Percentiles rank a stretch among this genome's conserved stretches.
Conservation (phyloP, 2,113 vertebrate genomes). For the Synodontis membranacea region DNA sequence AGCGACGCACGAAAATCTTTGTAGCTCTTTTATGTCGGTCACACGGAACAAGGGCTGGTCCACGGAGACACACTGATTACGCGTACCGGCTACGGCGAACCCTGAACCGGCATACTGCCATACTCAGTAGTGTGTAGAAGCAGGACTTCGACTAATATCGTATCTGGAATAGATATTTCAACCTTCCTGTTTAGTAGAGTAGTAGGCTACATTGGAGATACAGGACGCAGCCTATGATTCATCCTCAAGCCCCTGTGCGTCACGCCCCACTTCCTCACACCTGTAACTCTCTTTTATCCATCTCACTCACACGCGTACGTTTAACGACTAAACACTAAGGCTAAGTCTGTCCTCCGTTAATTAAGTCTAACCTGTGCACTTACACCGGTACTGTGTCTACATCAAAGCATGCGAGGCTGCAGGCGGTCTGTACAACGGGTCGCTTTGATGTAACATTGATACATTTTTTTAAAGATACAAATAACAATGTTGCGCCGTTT, state of each 20-base stretch:
- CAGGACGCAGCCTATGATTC: conserved; percentile 62
- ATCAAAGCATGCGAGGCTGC: not conserved
- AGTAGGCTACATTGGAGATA: not conserved
- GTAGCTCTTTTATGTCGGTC: conserved; percentile 15
- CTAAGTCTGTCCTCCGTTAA: not conserved
- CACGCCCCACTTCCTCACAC: conserved; percentile 66
- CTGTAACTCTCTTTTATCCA: conserved; percentile 61
- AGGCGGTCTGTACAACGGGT: not conserved
- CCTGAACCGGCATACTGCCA: not conserved
- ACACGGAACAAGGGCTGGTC: conserved; percentile 1
- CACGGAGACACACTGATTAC: conserved; percentile 2
- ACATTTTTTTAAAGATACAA: not conserved
- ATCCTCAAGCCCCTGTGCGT: conserved; percentile 53
- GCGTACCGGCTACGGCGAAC: not conserved
- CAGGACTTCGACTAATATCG: not conserved
- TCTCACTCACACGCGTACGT: not conserved
- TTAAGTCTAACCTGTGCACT: not conserved
- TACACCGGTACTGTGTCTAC: not conserved
- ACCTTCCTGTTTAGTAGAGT: not conserved
- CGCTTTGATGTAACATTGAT: not conserved
- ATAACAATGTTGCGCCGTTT: not conserved
- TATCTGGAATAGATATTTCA: too few species aligned
- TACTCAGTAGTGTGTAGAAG: not conserved
- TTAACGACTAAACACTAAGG: not conserved
- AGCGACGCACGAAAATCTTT: not conserved